Conservation (phyloP, 1,140 invertebrate genomes). For the Conus betulinus region DNA sequence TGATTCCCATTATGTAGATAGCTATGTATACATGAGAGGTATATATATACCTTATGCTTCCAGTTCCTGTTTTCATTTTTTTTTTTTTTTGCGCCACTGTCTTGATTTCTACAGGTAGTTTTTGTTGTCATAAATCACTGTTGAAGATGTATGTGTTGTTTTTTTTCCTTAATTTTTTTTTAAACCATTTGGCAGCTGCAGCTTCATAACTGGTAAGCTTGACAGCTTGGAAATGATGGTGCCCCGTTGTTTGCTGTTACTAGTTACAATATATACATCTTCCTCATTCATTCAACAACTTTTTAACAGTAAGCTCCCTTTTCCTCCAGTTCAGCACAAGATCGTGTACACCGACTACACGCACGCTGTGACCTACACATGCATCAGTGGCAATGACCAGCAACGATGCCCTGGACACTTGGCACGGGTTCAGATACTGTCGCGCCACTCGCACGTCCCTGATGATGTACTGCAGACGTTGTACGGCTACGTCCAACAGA, state of each 20-base stretch:
- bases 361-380: constrained; percentile 31
- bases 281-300: not conserved
- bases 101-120: too few relatives aligned
- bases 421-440: constrained; percentile 24
- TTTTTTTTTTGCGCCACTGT: too few relatives aligned
- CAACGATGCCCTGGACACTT: not conserved
- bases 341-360: constrained; percentile 39
- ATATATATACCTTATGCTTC: too few relatives aligned
- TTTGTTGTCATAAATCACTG: too few relatives aligned
- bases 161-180: too few relatives aligned
- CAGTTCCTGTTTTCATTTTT: too few relatives aligned
- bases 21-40: too few relatives aligned
- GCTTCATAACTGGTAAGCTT: not conserved
- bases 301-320: not conserved
- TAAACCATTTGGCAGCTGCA: too few relatives aligned
- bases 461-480: not conserved
- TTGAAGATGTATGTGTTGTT: too few relatives aligned
- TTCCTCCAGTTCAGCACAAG: constrained; percentile 17
- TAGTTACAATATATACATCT: not conserved
- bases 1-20: too few relatives aligned
- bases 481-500: constrained; percentile 1
- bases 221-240: not conserved
- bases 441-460: constrained; percentile 10
- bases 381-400: not conserved
- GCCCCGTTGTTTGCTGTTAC: not conserved